Evolutionary conservation across 2,113 vertebrate species (phyloP).

Genomic region (Chlamydotis undulata): DNA sequence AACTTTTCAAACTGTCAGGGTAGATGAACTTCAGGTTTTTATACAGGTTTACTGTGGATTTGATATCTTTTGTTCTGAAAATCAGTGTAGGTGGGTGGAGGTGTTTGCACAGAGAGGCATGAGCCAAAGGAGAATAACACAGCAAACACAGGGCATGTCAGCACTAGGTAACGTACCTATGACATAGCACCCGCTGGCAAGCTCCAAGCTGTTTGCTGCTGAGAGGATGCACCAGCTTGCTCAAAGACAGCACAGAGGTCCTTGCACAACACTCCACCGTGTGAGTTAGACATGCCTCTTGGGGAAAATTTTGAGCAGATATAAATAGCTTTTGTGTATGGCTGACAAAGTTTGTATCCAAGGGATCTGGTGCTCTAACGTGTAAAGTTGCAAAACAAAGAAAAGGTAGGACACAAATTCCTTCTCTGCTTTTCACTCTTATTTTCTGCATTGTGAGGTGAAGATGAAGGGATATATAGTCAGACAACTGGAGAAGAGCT

Average conservation of each 20-base stretch:
- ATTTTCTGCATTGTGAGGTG: neutral
- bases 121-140: neutral
- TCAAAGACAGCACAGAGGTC: neutral
- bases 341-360: neutral
- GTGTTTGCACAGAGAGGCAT: neutral
- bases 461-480: neutral
- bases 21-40: neutral
- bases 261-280: neutral
- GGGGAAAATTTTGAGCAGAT: neutral
- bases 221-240: neutral
- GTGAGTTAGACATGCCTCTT: neutral
- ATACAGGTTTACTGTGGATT: neutral
- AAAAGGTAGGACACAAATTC: neutral
- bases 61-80: neutral
- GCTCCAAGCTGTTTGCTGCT: neutral
- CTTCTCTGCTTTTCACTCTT: neutral
- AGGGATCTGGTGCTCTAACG: neutral
- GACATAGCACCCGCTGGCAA: neutral
- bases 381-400: neutral
- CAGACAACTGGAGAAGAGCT: neutral
- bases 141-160: neutral
- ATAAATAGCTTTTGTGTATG: neutral
- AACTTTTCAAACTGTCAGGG: neutral
- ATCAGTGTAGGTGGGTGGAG: neutral
- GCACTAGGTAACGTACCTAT: accelerated